Conservation (phyloP, 2,888 invertebrate genomes). For the Temnothorax unifasciatus region DNA sequence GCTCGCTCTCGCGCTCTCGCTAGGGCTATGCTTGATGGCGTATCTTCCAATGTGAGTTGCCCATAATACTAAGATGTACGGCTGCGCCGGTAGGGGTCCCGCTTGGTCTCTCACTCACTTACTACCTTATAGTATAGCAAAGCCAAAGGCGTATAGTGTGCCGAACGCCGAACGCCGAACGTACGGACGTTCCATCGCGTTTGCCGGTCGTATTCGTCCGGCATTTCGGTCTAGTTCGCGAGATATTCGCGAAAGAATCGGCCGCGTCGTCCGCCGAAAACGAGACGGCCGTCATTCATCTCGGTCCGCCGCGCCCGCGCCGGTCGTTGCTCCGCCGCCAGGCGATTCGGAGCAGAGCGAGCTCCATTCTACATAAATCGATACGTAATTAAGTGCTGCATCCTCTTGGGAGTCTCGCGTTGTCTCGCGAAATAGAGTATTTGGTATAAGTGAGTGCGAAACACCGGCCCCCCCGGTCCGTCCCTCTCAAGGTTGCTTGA, state of each 20-base stretch:
- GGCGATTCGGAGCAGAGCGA: constrained; percentile 40
- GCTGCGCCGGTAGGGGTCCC: constrained; percentile 88
- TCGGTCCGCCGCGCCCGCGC: constrained; percentile 22
- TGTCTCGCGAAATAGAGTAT: constrained; percentile 13
- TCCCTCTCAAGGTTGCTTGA: background rate
- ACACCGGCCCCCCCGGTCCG: background rate
- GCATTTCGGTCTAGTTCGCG: constrained; percentile 60
- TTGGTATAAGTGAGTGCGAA: constrained; percentile 46
- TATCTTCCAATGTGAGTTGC: constrained; percentile 90
- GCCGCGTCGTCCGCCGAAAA: background rate
- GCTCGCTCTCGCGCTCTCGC: constrained; percentile 86
- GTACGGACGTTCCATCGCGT: constrained; percentile 77
- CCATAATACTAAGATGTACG: constrained; percentile 90
- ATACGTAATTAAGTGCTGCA: constrained; percentile 38
- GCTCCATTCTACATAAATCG: background rate
- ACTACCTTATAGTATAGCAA: constrained; percentile 85
- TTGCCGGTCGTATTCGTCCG: constrained; percentile 70
- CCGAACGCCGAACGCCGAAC: constrained; percentile 81
- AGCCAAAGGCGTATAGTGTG: constrained; percentile 80
- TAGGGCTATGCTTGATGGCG: constrained; percentile 89
- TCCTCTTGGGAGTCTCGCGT: background rate
- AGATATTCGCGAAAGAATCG: constrained; percentile 42
- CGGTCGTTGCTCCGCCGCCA: constrained; percentile 56
- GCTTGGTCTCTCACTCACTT: constrained; percentile 82
- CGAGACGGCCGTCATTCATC: constrained; percentile 11